Conservation (phyloP, 2,888 invertebrate genomes). For the Cheilosia grossa region DNA sequence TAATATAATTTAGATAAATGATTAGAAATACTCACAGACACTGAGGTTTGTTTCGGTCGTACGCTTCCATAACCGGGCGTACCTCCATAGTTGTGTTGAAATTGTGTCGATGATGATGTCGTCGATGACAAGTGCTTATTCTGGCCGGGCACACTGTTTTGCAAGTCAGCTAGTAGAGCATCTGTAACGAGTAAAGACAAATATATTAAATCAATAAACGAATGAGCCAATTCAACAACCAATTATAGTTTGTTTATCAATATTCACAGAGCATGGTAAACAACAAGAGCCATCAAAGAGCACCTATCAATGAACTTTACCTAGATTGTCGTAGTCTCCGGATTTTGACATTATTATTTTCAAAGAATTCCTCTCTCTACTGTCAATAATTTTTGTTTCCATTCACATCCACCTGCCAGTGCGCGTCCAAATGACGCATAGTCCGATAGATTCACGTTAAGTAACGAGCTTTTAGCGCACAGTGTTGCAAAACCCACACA, state of each 20-base stretch:
- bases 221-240: not conserved
- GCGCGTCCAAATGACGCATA: slow-evolving; percentile 47
- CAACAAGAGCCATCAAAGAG: not conserved
- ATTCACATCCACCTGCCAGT: slow-evolving; percentile 11
- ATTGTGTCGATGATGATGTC: slow-evolving; percentile 79
- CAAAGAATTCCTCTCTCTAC: slow-evolving; percentile 6
- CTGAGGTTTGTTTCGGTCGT: slow-evolving; percentile 87
- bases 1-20: not conserved
- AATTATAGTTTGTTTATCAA: slow-evolving; percentile 23
- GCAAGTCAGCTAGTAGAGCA: slow-evolving; percentile 96
- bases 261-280: slow-evolving; percentile 2
- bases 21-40: slow-evolving; percentile 85
- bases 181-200: slow-evolving; percentile 86
- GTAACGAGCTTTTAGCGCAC: slow-evolving; percentile 35
- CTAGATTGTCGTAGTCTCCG: slow-evolving; percentile 81
- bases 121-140: slow-evolving; percentile 51
- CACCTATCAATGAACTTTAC: slow-evolving; percentile 74
- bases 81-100: slow-evolving; percentile 81
- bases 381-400: not conserved
- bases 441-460: slow-evolving; percentile 24
- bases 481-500: slow-evolving; percentile 24
- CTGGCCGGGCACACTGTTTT: slow-evolving; percentile 92
- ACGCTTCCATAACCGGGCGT: slow-evolving; percentile 89
- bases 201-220: slow-evolving; percentile 14
- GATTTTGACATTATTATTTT: slow-evolving; percentile 77